A percentile compares a stretch with the other conserved stretches of the same genome.
Evolutionary conservation across 2,888 invertebrate species (phyloP).

Genomic region (Diploptera punctata): DNA sequence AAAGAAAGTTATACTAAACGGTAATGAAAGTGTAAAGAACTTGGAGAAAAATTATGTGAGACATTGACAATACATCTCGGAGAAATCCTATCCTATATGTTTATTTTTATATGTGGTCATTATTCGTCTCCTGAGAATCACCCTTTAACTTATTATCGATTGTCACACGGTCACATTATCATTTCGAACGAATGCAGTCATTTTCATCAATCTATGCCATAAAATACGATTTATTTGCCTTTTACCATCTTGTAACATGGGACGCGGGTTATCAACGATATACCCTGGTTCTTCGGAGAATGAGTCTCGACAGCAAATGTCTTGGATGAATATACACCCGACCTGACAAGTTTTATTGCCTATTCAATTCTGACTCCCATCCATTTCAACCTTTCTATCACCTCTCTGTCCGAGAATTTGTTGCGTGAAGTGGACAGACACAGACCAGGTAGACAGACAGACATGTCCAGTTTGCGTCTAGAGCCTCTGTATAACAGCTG

Average conservation of each 20-base stretch:
- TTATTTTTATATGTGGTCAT: background rate
- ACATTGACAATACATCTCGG: background rate
- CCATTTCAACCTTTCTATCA: background rate
- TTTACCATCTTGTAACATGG: too few species aligned
- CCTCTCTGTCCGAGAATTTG: too few species aligned
- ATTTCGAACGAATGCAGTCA: background rate
- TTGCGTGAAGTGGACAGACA: background rate
- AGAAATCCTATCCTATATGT: background rate
- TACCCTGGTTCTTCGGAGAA: too few species aligned
- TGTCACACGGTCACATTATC: background rate
- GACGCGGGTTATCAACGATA: too few species aligned
- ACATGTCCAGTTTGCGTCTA: slow-evolving; percentile 14
- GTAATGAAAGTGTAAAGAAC: slow-evolving; percentile 4
- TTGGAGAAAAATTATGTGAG: background rate
- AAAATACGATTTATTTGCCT: background rate
- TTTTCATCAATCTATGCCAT: slow-evolving; percentile 3
- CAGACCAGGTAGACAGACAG: slow-evolving; percentile 1
- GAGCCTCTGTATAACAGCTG: slow-evolving; percentile 6
- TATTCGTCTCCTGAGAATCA: background rate
- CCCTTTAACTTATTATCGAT: background rate
- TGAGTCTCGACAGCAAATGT: background rate
- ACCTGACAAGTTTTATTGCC: slow-evolving; percentile 18
- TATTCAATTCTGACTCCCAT: background rate
- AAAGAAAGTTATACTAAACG: background rate
- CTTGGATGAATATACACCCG: background rate